phyloP scores from a whole-genome alignment of 2,888 invertebrate species.

The Dioctria rufipes region DNA sequence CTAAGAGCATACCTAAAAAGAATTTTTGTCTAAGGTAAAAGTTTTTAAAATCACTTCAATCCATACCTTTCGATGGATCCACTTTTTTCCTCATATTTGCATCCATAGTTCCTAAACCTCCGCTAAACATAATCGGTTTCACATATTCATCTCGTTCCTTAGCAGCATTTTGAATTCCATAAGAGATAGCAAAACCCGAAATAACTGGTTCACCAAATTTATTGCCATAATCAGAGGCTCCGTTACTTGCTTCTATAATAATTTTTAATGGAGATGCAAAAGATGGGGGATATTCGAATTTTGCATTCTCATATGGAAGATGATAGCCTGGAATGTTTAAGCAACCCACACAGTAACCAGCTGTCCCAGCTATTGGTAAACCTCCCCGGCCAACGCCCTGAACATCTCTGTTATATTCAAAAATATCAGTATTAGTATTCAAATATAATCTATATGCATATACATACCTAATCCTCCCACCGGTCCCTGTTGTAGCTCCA shows the following conservation, averaged over 20 bases:
- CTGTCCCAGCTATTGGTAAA: conserved; percentile 94
- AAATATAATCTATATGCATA: neutral
- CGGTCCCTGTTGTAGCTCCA: conserved; percentile 98
- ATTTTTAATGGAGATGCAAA: conserved; percentile 93
- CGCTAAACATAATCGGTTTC: conserved; percentile 99
- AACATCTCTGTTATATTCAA: conserved; percentile 79
- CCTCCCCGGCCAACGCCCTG: conserved; percentile 96
- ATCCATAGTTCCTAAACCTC: conserved; percentile 94
- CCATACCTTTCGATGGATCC: conserved; percentile 79
- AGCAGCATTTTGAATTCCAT: conserved; percentile 80
- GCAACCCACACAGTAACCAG: conserved; percentile 96
- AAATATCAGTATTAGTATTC: neutral
- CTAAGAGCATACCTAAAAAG: conserved; percentile 83
- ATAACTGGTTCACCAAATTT: conserved; percentile 98
- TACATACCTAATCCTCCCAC: conserved; percentile 84
- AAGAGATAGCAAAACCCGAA: conserved; percentile 91
- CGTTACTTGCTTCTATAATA: conserved; percentile 95
- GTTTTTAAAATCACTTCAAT: conserved; percentile 35
- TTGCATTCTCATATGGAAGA: conserved; percentile 88
- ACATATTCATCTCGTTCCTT: conserved; percentile 90
- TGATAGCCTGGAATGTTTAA: conserved; percentile 86
- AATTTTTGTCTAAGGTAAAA: neutral
- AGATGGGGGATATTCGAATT: conserved; percentile 85
- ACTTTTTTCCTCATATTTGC: conserved; percentile 85
- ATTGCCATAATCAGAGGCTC: conserved; percentile 99